Percentiles rank a stretch among this genome's conserved stretches.
Evolutionary conservation across 2,888 invertebrate species (phyloP).

Genomic region (Harmothoe impar): DNA sequence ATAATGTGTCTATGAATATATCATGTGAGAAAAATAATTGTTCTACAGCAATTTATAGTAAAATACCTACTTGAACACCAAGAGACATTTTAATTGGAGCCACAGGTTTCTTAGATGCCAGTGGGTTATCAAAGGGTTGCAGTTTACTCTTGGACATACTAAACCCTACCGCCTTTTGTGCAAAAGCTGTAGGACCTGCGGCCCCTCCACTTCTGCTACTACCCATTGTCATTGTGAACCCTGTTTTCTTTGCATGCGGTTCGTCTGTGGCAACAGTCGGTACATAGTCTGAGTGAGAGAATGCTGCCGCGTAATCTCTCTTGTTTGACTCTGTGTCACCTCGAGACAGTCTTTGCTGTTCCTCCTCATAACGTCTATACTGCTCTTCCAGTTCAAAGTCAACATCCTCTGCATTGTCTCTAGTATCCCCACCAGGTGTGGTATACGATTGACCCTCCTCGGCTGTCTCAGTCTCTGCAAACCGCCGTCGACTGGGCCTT

Average conservation of each 20-base stretch:
- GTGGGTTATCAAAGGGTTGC: neutral
- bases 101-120: constrained; percentile 45
- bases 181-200: neutral
- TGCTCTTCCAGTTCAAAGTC: neutral
- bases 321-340: neutral
- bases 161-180: constrained; percentile 9
- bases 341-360: neutral
- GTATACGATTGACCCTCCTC: neutral
- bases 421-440: neutral
- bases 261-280: neutral
- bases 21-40: too few relatives aligned
- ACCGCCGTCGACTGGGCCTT: neutral
- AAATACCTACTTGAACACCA: constrained; percentile 59
- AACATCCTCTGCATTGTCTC: neutral
- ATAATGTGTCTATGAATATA: too few relatives aligned
- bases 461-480: neutral
- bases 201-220: neutral
- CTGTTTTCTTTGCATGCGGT: neutral
- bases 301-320: neutral
- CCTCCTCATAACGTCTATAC: neutral
- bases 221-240: constrained; percentile 41
- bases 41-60: too few relatives aligned
- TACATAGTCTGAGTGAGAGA: neutral
- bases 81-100: constrained; percentile 64
- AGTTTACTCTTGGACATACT: neutral